These are phyloP conservation scores for Himalopsyche japonica DNA, from an alignment of 2,888 invertebrate genomes.

Conservation along the genomic window DNA sequence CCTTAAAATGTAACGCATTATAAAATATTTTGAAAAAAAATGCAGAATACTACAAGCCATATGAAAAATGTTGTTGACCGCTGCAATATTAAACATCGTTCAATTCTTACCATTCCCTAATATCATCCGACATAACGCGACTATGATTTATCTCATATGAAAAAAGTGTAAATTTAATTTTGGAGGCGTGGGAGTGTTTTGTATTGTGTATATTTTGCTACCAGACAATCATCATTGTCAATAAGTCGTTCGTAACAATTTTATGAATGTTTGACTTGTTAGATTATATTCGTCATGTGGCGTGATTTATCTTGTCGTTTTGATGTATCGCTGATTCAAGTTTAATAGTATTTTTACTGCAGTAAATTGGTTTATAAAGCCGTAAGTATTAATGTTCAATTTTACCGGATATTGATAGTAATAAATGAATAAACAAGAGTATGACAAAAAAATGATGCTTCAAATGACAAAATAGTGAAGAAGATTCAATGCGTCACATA, in stretches of 20 bases:
- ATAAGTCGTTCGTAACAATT: background rate
- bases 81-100: background rate
- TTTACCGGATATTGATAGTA: background rate
- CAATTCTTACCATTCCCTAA: slow-evolving; percentile 19
- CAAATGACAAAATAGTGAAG: no score
- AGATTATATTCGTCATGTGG: background rate
- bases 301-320: background rate
- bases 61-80: background rate
- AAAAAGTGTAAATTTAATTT: background rate
- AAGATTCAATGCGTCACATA: no score
- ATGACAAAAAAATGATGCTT: no score
- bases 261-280: background rate
- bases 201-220: background rate
- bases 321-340: background rate
- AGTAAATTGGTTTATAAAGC: background rate
- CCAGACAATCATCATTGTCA: background rate
- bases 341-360: background rate
- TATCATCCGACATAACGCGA: slow-evolving; percentile 3
- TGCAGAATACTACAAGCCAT: no score
- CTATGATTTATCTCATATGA: slow-evolving; percentile 8
- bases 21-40: no score
- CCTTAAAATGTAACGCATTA: no score
- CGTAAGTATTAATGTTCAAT: background rate
- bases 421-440: background rate
- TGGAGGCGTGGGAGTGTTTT: background rate